Conservation (phyloP, 2,113 vertebrate genomes). For the Oreocharis arfaki region DNA sequence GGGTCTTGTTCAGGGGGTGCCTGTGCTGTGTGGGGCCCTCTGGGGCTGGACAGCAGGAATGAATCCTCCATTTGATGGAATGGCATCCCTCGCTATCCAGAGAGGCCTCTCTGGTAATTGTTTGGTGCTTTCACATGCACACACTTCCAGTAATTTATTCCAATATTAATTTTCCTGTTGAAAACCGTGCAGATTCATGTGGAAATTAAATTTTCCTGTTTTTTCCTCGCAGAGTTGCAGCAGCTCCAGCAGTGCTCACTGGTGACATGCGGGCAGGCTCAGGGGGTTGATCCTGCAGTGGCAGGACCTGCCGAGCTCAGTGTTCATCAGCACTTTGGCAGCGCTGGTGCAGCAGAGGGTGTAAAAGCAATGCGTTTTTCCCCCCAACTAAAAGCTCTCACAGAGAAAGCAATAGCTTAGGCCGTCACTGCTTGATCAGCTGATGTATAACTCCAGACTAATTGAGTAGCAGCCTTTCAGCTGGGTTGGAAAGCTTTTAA, state of each 20-base stretch:
- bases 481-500: conserved; percentile 19
- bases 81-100: background rate
- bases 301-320: background rate
- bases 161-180: background rate
- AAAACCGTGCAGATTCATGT: background rate
- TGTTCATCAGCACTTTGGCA: background rate
- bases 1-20: background rate
- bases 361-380: background rate
- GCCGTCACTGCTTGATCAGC: background rate
- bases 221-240: background rate
- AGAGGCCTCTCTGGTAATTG: background rate
- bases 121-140: background rate
- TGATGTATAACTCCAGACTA: conserved; percentile 8
- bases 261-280: background rate
- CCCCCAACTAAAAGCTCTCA: background rate
- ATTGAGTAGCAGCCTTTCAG: conserved; percentile 22
- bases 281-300: background rate
- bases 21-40: background rate
- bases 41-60: background rate
- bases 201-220: fast-evolving
- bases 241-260: background rate
- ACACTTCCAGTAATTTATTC: background rate
- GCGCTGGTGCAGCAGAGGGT: background rate
- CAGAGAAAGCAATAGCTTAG: background rate
- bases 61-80: background rate